Base-by-base conservation (phyloP, 2,113 vertebrate species). In the Uria aalge region DNA sequence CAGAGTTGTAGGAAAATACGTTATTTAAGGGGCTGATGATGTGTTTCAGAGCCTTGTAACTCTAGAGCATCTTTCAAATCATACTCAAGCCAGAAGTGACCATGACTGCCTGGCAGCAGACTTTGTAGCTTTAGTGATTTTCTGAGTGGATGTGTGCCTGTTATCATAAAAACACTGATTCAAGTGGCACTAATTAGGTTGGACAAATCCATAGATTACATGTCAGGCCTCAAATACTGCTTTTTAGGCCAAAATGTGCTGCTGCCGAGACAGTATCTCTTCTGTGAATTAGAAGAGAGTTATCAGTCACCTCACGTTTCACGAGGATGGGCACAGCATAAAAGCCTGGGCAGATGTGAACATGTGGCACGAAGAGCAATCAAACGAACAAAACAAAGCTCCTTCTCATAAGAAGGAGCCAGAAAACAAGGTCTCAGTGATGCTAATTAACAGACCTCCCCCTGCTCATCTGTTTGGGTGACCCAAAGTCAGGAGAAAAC, bases 111-210 rank as follows among this genome's bases (percentile, higher is more conserved):
- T 85, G 79, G 73, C 52, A 56, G 47, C 45, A 22, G 40, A 43
- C 63, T 84, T 30, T 7, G 30, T 76, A 76, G 30, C 56, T 91
- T 59, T 78, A 60, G 69, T 41, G 72, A 91, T 91, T 91, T 96
- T 94, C 73, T 57, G 69, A 90, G 55, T 55, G 41, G 50, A 63
- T 63, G 7, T 84, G 43, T 48, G 52, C 78, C 80, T 91, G 7
- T 67, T 67, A 91, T 91, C 40, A 57, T 91, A 82, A 95, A 85
- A 94, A 81, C 30, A 94, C 24, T 45, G 48, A 87, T 86, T 62
- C 60, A 52, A 93, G 52, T 91, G 72, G 43, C 60, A 78, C 62
- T 95, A 87, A 94, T 86, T 75, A 92, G 68, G 64, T 57, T 64
- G 83, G 73, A 75, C 34, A 75, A 89, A 91, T 76, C 68, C 80